Base-by-base conservation (phyloP, 2,888 invertebrate species). In the Tridacna crocea region DNA sequence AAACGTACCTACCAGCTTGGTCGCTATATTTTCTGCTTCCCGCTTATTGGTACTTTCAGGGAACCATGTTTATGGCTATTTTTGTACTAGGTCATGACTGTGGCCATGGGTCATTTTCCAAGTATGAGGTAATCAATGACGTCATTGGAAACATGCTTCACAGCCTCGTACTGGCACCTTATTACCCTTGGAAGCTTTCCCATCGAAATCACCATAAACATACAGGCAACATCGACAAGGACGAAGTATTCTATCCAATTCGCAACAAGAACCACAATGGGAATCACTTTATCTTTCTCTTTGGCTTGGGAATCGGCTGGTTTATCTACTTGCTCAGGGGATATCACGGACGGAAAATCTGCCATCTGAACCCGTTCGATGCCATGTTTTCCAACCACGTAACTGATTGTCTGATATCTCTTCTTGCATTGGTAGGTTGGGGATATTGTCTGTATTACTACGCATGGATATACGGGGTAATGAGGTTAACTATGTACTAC, bases 11-110 rank as follows among this genome's bases (percentile, higher is more conserved):
- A 15, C 88, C 88, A 17, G 27, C 68, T 11, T 82, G 55, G 19
- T 58, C 76, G 6, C 68, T 81, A 51, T 72, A 73, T 48, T 22
- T 83, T 0, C 48, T 88, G 15, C 87, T 90, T 61, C 88, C 92
- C 1, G 51, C 89, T 22, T 93, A 92, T 87, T 92, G 91, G 92
- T 87, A 90, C 10, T 51, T 92, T 6, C 92, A 93, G 80, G 94
- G 94, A 27, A 93, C 93, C 0, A 73, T 93, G 48, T 91, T 93
- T 75, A 92, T 91, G 27, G 91, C 91, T 0, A 22, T 94, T 15
- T 93, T 93, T 84, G 93, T 93, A 2, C 75, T 92, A 3, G 93
- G 93, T 1, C 93, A 93, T 74, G 93, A 93, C 79, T 92, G 93
- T 75, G 92, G 93, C 0, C 94, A 94, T 79, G 90, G 91, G 4